These are phyloP conservation scores for Tychaedon coryphoeus DNA, from an alignment of 2,113 vertebrate genomes.

Conservation along the genomic window DNA sequence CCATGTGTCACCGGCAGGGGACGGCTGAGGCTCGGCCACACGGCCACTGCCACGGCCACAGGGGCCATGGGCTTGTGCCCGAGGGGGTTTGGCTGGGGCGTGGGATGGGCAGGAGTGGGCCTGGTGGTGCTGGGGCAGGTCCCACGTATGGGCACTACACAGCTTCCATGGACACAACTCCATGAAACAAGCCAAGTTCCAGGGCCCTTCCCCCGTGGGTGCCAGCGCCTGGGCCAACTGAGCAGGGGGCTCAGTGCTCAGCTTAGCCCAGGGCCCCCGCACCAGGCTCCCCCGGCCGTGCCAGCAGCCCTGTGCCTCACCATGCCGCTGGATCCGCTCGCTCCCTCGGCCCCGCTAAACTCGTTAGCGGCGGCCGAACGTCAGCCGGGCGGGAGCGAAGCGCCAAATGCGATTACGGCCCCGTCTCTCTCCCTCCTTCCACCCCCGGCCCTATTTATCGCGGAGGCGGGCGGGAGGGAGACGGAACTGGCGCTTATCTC, in stretches of 20 bases:
- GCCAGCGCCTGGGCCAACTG: background rate
- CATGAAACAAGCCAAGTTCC: background rate
- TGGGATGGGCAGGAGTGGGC: background rate
- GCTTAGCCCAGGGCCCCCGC: background rate
- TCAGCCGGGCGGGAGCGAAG: background rate
- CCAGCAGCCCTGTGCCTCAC: background rate
- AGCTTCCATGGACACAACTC: background rate
- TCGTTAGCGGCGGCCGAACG: background rate
- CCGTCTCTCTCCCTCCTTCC: background rate
- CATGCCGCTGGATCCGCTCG: background rate
- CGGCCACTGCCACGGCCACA: no score
- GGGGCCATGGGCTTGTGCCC: background rate
- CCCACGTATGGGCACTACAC: no score
- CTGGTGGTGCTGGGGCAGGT: no score
- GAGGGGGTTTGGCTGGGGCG: no score
- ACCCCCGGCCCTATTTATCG: background rate
- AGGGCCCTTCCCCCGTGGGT: background rate
- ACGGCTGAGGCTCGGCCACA: background rate
- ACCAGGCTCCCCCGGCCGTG: background rate
- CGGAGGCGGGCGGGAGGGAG: background rate
- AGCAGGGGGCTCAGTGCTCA: background rate
- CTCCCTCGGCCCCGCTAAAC: background rate
- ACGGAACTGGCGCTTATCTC: background rate
- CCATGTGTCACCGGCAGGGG: background rate
- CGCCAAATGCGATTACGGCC: conserved; percentile 7